Evolutionary conservation across 2,113 vertebrate species (phyloP).

Genomic region (Monopterus albus): DNA sequence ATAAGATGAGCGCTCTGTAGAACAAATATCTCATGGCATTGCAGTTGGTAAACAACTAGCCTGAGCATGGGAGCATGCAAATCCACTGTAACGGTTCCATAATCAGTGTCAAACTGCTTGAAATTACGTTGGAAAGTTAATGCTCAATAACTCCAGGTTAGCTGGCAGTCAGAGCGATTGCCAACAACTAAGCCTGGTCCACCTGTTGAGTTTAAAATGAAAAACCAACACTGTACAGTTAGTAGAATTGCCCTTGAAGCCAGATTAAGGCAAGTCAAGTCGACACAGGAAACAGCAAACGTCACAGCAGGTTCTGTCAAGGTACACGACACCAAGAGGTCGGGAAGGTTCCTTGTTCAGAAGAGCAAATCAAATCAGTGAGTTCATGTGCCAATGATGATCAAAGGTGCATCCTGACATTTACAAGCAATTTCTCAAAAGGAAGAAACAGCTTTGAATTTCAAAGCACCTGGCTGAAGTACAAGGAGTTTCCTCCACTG

Average conservation of each 20-base stretch:
- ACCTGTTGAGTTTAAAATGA: constrained; percentile 49
- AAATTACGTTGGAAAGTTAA: constrained; percentile 41
- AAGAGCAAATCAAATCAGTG: constrained; percentile 25
- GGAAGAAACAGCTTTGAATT: constrained; percentile 36
- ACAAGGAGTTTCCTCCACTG: constrained; percentile 22
- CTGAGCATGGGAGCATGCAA: constrained; percentile 43
- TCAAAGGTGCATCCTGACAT: constrained; percentile 61
- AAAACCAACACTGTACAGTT: constrained; percentile 12
- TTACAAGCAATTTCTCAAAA: constrained; percentile 30
- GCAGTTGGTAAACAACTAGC: constrained; percentile 23
- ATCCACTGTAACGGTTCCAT: constrained; percentile 40
- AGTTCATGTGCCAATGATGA: constrained; percentile 26
- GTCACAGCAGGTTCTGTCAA: constrained; percentile 22
- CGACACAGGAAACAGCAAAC: constrained; percentile 16
- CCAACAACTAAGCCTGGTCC: constrained; percentile 32
- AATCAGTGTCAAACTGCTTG: constrained; percentile 41
- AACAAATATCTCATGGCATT: constrained; percentile 46
- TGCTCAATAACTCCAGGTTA: constrained; percentile 8
- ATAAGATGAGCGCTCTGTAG: constrained; percentile 42
- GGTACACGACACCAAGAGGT: constrained; percentile 1
- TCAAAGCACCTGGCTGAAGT: constrained; percentile 53
- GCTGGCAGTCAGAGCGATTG: constrained; percentile 7
- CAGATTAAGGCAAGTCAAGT: constrained; percentile 20
- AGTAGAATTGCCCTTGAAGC: constrained; percentile 3
- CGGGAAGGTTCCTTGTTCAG: constrained; percentile 20